Evolutionary conservation across 2,797 vertebrate species (phyloP).

Genomic region (Chanos chanos): DNA sequence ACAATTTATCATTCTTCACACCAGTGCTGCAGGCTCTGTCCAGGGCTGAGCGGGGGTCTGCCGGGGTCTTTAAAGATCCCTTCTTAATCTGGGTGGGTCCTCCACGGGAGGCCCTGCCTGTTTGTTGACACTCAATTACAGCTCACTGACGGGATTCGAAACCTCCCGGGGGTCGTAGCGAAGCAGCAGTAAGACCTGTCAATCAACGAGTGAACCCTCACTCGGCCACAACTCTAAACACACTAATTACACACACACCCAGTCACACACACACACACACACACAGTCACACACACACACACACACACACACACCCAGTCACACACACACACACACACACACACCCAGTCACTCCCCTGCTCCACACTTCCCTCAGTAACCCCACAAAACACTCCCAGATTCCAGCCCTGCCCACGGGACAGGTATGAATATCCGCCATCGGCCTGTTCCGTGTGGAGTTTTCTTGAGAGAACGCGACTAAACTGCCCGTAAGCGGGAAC

Average conservation of each 20-base stretch:
- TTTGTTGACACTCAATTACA: slow-evolving; percentile 52
- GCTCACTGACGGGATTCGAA: slow-evolving; percentile 40
- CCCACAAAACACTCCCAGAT: slow-evolving; percentile 7
- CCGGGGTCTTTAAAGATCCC: background rate
- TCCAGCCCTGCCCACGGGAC: slow-evolving; percentile 24
- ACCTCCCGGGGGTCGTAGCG: slow-evolving; percentile 25
- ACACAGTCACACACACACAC: background rate
- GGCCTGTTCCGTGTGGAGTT: slow-evolving; percentile 23
- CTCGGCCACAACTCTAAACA: slow-evolving; percentile 37
- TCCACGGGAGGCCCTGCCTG: slow-evolving; percentile 24
- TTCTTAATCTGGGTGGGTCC: background rate
- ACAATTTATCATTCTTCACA: slow-evolving; percentile 14
- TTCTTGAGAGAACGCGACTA: slow-evolving; percentile 34
- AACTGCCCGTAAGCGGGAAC: slow-evolving; percentile 31
- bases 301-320: slow-evolving; percentile 28
- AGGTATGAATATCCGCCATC: slow-evolving; percentile 32
- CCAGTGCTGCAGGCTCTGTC: slow-evolving; percentile 19
- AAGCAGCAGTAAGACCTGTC: slow-evolving; percentile 40
- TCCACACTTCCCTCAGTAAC: slow-evolving; percentile 5
- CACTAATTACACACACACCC: slow-evolving; percentile 41
- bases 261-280: background rate
- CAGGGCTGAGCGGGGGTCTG: background rate
- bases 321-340: slow-evolving; percentile 35
- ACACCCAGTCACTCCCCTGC: slow-evolving; percentile 11
- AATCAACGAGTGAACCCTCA: slow-evolving; percentile 35